Conservation (phyloP, 2,888 invertebrate species). For the Netelia fuscicornis region DNA sequence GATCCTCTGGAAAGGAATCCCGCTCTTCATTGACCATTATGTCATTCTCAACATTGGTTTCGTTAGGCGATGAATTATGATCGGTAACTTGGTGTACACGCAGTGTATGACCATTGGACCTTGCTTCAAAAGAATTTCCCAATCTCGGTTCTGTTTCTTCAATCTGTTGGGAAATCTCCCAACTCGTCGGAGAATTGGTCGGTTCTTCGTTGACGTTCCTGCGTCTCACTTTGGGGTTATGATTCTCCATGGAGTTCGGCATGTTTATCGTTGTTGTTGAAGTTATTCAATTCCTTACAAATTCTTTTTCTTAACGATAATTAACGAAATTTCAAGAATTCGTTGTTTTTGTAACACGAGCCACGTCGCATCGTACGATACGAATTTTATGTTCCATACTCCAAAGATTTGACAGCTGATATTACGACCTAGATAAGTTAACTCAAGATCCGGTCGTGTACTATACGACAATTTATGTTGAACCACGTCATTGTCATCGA, state of each 20-base stretch:
- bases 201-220: slow-evolving; percentile 71
- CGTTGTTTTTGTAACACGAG: background rate
- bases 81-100: slow-evolving; percentile 72
- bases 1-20: slow-evolving; percentile 42
- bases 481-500: background rate
- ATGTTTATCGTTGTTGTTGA: background rate
- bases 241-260: slow-evolving; percentile 65
- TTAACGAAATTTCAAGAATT: background rate
- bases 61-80: slow-evolving; percentile 62
- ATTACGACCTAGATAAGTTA: background rate
- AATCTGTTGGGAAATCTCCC: slow-evolving; percentile 21
- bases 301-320: background rate
- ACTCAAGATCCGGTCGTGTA: background rate
- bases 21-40: slow-evolving; percentile 62
- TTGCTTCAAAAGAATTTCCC: slow-evolving; percentile 65
- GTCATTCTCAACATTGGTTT: slow-evolving; percentile 67
- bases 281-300: background rate
- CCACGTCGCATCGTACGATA: background rate
- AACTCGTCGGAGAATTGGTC: slow-evolving; percentile 6
- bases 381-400: slow-evolving; percentile 2
- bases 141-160: slow-evolving; percentile 33
- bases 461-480: background rate
- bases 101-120: slow-evolving; percentile 71
- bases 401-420: slow-evolving; percentile 6
- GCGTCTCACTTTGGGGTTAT: slow-evolving; percentile 72